Conservation (phyloP, 2,888 invertebrate species). For the Latheticus oryzae region DNA sequence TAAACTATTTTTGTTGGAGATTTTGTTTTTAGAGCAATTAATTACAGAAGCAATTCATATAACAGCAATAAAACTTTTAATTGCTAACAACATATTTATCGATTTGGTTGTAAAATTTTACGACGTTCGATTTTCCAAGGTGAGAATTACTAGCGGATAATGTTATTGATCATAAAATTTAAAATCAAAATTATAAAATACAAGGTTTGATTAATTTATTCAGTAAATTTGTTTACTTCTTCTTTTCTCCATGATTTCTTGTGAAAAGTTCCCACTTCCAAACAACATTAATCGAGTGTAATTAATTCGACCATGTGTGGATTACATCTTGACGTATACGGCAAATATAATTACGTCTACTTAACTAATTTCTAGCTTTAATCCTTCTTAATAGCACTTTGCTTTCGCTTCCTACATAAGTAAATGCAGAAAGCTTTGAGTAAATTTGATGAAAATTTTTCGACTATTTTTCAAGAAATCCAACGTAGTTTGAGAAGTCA, state of each 20-base stretch:
- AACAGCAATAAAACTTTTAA: conserved; percentile 22
- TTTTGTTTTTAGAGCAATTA: too few relatives aligned
- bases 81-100: conserved; percentile 19
- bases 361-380: conserved; percentile 22
- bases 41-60: too few relatives aligned
- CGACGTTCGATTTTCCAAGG: conserved; percentile 9
- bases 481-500: background rate
- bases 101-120: conserved; percentile 25
- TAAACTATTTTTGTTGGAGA: too few relatives aligned
- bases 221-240: too few relatives aligned
- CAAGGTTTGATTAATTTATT: too few relatives aligned
- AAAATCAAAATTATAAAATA: too few relatives aligned
- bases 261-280: background rate
- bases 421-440: background rate
- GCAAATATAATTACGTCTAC: conserved; percentile 24
- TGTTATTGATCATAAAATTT: too few relatives aligned
- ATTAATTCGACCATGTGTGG: conserved; percentile 30
- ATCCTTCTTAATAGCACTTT: conserved; percentile 13
- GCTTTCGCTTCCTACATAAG: conserved; percentile 9
- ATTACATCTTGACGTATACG: conserved; percentile 16
- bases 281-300: conserved; percentile 6
- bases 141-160: background rate
- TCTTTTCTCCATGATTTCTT: too few relatives aligned
- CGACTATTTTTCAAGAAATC: conserved; percentile 1
- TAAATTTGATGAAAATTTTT: conserved; percentile 6